phyloP scores from a whole-genome alignment of 53 echinoderm and acorn worm species.

The Antedon mediterranea region DNA sequence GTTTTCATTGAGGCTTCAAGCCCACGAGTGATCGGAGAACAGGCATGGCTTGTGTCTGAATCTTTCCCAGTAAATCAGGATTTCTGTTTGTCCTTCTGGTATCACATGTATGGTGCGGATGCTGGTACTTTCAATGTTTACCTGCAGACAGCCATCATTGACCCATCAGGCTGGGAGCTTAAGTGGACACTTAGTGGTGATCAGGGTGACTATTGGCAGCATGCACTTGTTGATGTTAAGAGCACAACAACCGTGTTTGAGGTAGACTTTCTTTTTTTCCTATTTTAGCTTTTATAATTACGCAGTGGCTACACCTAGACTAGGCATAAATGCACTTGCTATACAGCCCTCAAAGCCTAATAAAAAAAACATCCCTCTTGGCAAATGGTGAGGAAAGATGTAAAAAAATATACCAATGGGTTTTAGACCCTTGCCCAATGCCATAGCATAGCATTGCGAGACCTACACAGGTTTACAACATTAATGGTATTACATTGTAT shows the following conservation, averaged over 20 bases:
- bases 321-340: too few species aligned
- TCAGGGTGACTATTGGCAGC: conserved; percentile 17
- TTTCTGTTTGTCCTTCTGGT: conserved; percentile 70
- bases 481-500: too few species aligned
- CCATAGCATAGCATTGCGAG: too few species aligned
- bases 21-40: conserved; percentile 29
- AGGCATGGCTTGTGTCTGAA: conserved; percentile 45
- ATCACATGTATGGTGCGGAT: conserved; percentile 44
- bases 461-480: too few species aligned
- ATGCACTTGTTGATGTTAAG: conserved; percentile 13
- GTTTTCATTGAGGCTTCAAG: conserved; percentile 47
- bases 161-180: conserved; percentile 12
- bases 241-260: conserved; percentile 18
- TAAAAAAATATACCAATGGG: too few species aligned
- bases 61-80: conserved; percentile 23
- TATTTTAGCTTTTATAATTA: too few species aligned
- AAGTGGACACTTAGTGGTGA: background rate
- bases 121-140: conserved; percentile 16
- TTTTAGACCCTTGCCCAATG: too few species aligned
- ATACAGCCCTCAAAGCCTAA: too few species aligned
- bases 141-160: conserved; percentile 13
- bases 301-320: too few species aligned
- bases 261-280: conserved; percentile 1
- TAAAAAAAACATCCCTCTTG: too few species aligned
- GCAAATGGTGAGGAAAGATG: too few species aligned